Evolutionary conservation across 2,113 vertebrate species (phyloP), one percentile per base, ranked within the genome.

Genomic region (Rhea pennata): DNA sequence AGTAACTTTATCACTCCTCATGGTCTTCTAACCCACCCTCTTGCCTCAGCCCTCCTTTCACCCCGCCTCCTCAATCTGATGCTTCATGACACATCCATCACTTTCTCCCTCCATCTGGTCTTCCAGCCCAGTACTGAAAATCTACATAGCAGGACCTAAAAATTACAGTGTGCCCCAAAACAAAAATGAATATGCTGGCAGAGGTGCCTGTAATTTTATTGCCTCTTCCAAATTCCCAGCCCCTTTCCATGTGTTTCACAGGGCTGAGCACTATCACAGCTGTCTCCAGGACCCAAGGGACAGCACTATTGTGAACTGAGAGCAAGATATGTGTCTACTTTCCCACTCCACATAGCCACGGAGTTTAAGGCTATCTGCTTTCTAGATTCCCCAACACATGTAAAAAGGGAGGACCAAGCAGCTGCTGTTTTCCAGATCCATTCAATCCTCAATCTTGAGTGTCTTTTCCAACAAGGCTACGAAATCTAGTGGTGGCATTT

Each of bases 291-390:
- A 12, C 70, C 11, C 23, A 17, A 64, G 4, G 5, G 15, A 44
- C 36, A 42, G 13, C 15, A 62, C 9, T 39, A 50, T 4, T 29
- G 9, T 9, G 9, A 64, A 61, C 4, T 26, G 39, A 77, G 31
- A 48, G 90, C n/a, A 88, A 27, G 8, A 31, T 10, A 29, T 0
- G 0, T n/a, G 27, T n/a, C 65, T 74, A 9, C 12, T 42, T 90
- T 81, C 6, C 21, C 9, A 10, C 12, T 71, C n/a, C 59, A 22
- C 0, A 2, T 14, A 58, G 20, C 16, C 8, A 48, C 10, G 42
- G 33, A 42, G 5, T 58, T 75, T 36, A 62, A 79, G 46, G 6
- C n/a, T 72, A 9, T 44, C 16, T 69, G 4, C 15, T 93, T 86
- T 72, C 27, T 75, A 91, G 23, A 27, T 22, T 14, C 4, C 88